Evolutionary conservation across 2,797 vertebrate genomes (phyloP).

Genomic region (Anas acuta): DNA sequence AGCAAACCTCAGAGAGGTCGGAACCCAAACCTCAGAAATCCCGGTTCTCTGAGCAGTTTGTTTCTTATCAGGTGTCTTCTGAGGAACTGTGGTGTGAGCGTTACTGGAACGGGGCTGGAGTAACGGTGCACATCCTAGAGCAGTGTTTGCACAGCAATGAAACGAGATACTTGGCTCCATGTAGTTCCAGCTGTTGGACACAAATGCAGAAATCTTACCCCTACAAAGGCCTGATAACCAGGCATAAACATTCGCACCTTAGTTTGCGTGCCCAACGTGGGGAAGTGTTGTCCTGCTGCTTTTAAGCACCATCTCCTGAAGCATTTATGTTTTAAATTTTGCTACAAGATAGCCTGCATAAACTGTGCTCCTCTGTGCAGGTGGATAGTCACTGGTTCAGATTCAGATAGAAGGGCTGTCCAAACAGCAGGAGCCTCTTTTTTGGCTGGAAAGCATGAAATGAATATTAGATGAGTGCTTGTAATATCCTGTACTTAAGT

Average conservation of each 20-base stretch:
- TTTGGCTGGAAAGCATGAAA: slow-evolving; percentile 55
- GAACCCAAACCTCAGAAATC: neutral
- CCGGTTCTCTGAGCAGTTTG: neutral
- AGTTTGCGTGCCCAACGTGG: neutral
- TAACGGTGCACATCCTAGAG: too few relatives aligned
- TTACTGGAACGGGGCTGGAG: neutral
- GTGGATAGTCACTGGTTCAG: neutral
- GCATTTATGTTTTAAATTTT: neutral
- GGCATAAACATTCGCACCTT: neutral
- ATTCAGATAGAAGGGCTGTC: neutral
- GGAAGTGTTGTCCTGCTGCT: neutral
- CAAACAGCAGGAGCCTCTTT: neutral
- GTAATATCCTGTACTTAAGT: slow-evolving; percentile 70
- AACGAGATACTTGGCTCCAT: neutral
- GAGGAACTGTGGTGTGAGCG: fast-evolving
- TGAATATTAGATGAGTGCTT: slow-evolving; percentile 67
- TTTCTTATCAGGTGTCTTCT: neutral
- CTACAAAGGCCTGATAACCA: neutral
- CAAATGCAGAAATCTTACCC: neutral
- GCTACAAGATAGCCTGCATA: neutral
- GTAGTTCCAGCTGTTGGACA: neutral
- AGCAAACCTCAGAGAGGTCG: neutral
- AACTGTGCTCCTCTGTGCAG: neutral
- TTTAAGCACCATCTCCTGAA: neutral
- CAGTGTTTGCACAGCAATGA: neutral